phyloP scores from a whole-genome alignment of 2,888 invertebrate genomes.

The Lobophora halterata region DNA sequence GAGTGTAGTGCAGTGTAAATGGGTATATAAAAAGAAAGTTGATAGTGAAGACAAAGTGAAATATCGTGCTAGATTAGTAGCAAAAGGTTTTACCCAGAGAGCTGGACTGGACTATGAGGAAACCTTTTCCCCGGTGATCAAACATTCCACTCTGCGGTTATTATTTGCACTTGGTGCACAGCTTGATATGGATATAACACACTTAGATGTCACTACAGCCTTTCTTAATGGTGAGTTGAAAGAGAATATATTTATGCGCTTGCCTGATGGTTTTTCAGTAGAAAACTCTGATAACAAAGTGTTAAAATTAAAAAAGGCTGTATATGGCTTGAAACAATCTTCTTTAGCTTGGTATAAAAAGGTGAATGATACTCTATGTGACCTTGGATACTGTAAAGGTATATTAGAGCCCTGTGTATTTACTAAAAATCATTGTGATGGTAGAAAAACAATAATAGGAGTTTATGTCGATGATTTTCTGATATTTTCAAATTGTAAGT shows the following conservation, averaged over 20 bases:
- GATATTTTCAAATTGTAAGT: slow-evolving; percentile 1
- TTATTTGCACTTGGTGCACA: slow-evolving; percentile 20
- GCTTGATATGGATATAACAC: slow-evolving; percentile 11
- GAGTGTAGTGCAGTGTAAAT: slow-evolving; percentile 6
- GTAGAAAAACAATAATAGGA: slow-evolving; percentile 1
- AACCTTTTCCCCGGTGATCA: slow-evolving; percentile 21
- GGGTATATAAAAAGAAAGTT: slow-evolving; percentile 6
- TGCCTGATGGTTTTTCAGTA: slow-evolving; percentile 15
- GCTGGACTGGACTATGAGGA: slow-evolving; percentile 5
- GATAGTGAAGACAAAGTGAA: slow-evolving; percentile 4
- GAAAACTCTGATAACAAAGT: slow-evolving; percentile 16
- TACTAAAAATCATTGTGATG: neutral
- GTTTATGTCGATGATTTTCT: slow-evolving; percentile 10
- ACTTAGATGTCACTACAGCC: slow-evolving; percentile 19
- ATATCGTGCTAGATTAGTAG: slow-evolving; percentile 7
- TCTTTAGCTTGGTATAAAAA: slow-evolving; percentile 1
- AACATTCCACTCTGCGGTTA: slow-evolving; percentile 17
- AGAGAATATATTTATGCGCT: slow-evolving; percentile 27
- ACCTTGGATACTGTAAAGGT: slow-evolving; percentile 2
- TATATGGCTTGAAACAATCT: slow-evolving; percentile 36
- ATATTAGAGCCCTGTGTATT: slow-evolving; percentile 5
- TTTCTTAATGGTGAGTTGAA: slow-evolving; percentile 15
- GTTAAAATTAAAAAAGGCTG: slow-evolving; percentile 29
- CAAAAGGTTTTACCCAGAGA: slow-evolving; percentile 8
- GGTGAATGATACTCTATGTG: slow-evolving; percentile 1